Percentiles rank a stretch among this genome's conserved stretches.
Conservation (phyloP, 2,113 vertebrate genomes). For the Colossoma macropomum region DNA sequence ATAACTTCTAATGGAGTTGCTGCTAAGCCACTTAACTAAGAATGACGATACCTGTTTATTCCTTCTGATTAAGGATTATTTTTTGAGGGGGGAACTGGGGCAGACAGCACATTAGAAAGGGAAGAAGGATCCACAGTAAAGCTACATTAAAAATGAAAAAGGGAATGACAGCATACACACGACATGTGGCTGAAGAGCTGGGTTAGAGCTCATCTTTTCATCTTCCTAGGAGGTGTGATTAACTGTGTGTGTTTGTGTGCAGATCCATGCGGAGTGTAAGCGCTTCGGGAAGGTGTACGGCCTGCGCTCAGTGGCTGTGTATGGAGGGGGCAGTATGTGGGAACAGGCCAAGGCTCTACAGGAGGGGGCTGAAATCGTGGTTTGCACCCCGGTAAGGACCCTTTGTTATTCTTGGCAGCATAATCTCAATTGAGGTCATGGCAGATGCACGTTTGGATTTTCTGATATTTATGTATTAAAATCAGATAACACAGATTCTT, state of each 20-base stretch:
- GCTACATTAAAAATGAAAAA: not conserved
- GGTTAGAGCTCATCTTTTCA: not conserved
- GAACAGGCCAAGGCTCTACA: slow-evolving; percentile 98
- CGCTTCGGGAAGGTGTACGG: slow-evolving; percentile 98
- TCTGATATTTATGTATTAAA: too few relatives aligned
- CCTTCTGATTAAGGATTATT: too few relatives aligned
- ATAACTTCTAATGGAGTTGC: too few relatives aligned
- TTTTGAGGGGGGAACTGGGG: too few relatives aligned
- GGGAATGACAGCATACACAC: not conserved
- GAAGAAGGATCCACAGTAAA: too few relatives aligned
- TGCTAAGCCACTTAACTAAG: too few relatives aligned
- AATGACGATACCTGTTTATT: too few relatives aligned
- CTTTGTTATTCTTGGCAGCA: not conserved
- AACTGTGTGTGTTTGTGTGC: not conserved
- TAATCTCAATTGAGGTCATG: not conserved
- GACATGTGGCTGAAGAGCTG: not conserved
- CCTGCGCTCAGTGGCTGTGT: slow-evolving; percentile 94
- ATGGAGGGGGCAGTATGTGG: slow-evolving; percentile 99
- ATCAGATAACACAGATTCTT: too few relatives aligned
- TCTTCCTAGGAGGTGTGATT: not conserved
- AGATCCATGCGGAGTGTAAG: slow-evolving; percentile 97
- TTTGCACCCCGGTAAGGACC: slow-evolving; percentile 94
- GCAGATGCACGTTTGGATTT: too few relatives aligned
- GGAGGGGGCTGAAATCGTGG: slow-evolving; percentile 98
- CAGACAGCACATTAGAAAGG: too few relatives aligned